Evolutionary conservation across 2,797 vertebrate genomes (phyloP).

Genomic region (Huso huso): DNA sequence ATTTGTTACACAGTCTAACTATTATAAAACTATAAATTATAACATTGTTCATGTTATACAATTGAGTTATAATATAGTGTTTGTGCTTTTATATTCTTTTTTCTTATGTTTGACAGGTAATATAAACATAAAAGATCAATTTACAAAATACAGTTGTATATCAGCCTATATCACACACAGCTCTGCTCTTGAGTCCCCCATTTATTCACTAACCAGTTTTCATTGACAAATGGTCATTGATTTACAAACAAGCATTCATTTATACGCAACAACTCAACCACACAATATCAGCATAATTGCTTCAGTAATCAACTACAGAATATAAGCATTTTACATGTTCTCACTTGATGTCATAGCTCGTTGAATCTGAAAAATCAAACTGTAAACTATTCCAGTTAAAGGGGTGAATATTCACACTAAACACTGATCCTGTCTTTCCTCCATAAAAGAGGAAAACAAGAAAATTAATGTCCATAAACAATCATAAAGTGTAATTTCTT

Average conservation of each 20-base stretch:
- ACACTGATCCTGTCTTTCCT: not conserved
- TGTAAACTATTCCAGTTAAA: not conserved
- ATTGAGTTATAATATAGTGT: too few relatives aligned
- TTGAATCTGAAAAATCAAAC: constrained; percentile 12
- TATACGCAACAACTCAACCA: constrained; percentile 3
- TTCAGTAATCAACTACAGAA: constrained; percentile 14
- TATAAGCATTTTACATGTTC: constrained; percentile 8
- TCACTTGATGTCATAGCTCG: constrained; percentile 9
- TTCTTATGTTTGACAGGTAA: too few relatives aligned
- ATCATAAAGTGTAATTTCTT: too few relatives aligned
- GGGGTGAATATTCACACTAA: not conserved
- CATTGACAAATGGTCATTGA: constrained; percentile 12
- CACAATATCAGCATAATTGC: constrained; percentile 13
- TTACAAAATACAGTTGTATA: too few relatives aligned
- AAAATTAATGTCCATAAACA: too few relatives aligned
- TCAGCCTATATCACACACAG: not conserved
- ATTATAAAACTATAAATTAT: too few relatives aligned
- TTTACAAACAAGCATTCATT: constrained; percentile 16
- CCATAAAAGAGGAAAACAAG: too few relatives aligned
- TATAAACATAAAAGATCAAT: too few relatives aligned
- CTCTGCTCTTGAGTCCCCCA: not conserved
- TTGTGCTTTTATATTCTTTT: too few relatives aligned
- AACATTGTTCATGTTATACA: too few relatives aligned
- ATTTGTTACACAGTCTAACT: too few relatives aligned
- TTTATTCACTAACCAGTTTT: not conserved